A percentile compares a stretch with the other conserved stretches of the same genome.
These are phyloP conservation scores for Paratrypauchen microcephalus DNA, from an alignment of 2,797 vertebrate species.

Conservation along the genomic window DNA sequence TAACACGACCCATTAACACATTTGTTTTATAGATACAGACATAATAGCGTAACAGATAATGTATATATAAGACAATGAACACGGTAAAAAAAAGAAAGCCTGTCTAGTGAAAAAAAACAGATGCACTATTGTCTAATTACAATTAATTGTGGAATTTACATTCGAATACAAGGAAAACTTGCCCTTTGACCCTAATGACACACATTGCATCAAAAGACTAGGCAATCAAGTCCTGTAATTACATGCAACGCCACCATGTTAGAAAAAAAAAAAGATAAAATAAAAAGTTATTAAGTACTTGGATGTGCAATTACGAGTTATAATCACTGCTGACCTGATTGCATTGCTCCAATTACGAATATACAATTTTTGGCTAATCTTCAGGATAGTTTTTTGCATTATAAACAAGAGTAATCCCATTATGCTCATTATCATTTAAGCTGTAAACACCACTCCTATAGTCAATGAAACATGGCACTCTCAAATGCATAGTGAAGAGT, in stretches of 20 bases:
- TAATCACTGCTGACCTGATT: neutral
- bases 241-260: neutral
- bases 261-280: neutral
- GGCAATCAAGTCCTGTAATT: neutral
- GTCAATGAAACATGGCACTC: constrained; percentile 59
- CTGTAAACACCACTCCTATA: constrained; percentile 23
- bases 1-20: too few species aligned
- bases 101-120: neutral
- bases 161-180: constrained; percentile 3
- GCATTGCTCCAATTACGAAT: too few species aligned
- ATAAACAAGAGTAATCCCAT: neutral
- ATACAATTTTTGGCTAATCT: neutral
- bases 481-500: constrained; percentile 52
- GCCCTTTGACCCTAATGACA: neutral
- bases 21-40: neutral
- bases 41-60: neutral
- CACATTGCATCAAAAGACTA: neutral
- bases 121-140: constrained; percentile 12
- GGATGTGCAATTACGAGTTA: neutral
- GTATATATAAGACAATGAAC: neutral
- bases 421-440: neutral
- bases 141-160: constrained; percentile 1
- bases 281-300: neutral
- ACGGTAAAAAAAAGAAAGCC: neutral
- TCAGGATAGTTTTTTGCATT: neutral